Percentiles rank a stretch among this genome's conserved stretches.
These are phyloP conservation scores for Charanyca ferruginea DNA, from an alignment of 2,888 invertebrate species.

Conservation along the genomic window DNA sequence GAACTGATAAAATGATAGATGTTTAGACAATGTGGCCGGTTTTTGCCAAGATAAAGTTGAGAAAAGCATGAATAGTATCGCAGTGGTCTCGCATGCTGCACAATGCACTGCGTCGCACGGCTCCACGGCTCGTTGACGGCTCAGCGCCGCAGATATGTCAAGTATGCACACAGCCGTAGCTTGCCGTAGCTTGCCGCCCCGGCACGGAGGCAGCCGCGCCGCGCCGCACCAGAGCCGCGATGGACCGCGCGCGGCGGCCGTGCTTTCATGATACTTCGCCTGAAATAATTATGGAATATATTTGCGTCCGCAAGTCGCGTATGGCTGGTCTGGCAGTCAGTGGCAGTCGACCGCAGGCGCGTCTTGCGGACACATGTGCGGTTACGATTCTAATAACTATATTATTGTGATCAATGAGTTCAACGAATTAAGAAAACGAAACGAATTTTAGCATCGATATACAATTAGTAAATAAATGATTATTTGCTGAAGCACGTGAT, in stretches of 20 bases:
- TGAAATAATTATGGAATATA: constrained; percentile 64
- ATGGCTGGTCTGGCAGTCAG: constrained; percentile 6
- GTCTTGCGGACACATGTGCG: constrained; percentile 27
- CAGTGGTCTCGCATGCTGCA: not conserved
- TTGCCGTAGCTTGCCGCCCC: constrained; percentile 7
- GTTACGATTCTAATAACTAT: not conserved
- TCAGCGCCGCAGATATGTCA: constrained; percentile 27
- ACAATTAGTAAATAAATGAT: constrained; percentile 4
- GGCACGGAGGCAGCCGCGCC: not conserved
- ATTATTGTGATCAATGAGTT: constrained; percentile 6
- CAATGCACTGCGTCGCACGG: constrained; percentile 17
- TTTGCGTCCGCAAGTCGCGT: constrained; percentile 39
- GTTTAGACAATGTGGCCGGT: too few species aligned
- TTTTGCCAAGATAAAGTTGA: not conserved
- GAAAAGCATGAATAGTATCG: not conserved
- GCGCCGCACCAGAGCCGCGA: not conserved
- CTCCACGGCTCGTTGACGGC: constrained; percentile 44
- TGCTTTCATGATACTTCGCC: constrained; percentile 55
- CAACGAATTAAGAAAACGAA: constrained; percentile 27
- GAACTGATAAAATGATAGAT: too few species aligned
- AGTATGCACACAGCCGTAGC: constrained; percentile 20
- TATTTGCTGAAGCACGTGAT: constrained; percentile 4
- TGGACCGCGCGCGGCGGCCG: constrained; percentile 8
- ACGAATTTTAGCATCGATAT: constrained; percentile 11
- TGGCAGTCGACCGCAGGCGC: constrained; percentile 47